Evolutionary conservation across 2,113 vertebrate genomes (phyloP), one percentile per base, ranked within the genome.

Genomic region (Oreotrochilus melanogaster): DNA sequence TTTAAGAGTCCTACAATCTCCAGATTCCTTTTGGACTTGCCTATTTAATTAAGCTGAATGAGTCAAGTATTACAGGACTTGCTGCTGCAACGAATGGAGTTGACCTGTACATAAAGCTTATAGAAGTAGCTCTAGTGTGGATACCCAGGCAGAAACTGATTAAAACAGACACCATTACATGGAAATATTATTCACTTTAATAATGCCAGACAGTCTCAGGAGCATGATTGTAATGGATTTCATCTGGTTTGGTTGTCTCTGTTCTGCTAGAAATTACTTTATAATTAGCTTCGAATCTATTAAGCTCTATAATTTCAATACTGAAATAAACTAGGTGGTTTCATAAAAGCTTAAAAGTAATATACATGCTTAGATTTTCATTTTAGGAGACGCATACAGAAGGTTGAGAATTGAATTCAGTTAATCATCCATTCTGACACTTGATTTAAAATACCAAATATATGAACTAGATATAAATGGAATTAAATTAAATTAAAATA

Each of bases 241-340:
- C 70, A 87, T 93, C 94, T 97, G 83, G 58, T 96, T 95, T 94
- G 24, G 62, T 93, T 94, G 94, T 85, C 78, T 87, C 76, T 94
- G 35, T 64, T 92, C 39, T 91, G 37, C 35, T 93, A 58, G 73
- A 48, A 94, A 92, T 74, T 14, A 75, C 62, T 92, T 89, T 86
- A 53, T 94, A 95, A 96, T 96, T 94, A 94, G 8, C 61, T 87
- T 83, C 86, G 85, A 78, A 71, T 88, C 53, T 78, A 72, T 78
- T 89, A 83, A 64, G 2, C 5, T 18, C 25, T 65, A 25, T 54
- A 80, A 91, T 83, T 86, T 91, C 60, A 69, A 62, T 85, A 67
- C 64, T 79, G 28, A 95, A 84, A 93, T 75, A 89, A 89, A 11
- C 5, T 86, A 70, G 30, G 50, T 84, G 50, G 10, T 7, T 88